Base-by-base conservation (phyloP, 2,888 invertebrate species). In the Epinotia ramella region DNA sequence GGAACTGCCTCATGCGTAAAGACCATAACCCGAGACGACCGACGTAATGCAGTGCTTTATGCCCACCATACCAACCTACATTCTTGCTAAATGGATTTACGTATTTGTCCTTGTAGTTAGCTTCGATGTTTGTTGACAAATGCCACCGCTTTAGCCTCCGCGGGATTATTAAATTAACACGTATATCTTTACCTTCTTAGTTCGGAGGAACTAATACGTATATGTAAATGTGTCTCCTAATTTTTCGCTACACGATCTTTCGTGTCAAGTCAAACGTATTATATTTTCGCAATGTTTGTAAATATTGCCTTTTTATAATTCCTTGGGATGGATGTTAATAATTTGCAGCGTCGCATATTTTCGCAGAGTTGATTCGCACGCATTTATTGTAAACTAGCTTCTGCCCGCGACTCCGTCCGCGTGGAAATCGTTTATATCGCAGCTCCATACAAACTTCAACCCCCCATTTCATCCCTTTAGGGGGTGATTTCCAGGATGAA, bases 1-100 rank as follows among this genome's bases (percentile, higher is more conserved):
- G 90, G 93, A 93, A 92, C 83, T 85, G 87, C 88, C 87, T 87
- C 86, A 86, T 87, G 84, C 84, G 83, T 86, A 83, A 85, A 86
- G 78, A 81, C 67, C 74, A 73, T 74, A 77, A 79, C 76, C 78
- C 77, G 76, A 74, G 73, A 67, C 77, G 73, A 69, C 73, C 73
- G 77, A 40, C n/a, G 44, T 79, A 77, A 70, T 77, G 67, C 73
- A 70, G 79, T 80, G 77, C 79, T 75, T 74, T 79, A 80, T 78
- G 78, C 59, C 44, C 49, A 33, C 46, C 66, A 7, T 56, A n/a
- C 11, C 66, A 73, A 73, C 63, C 67, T 68, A 67, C 33, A 67
- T 68, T 49, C 53, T 71, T 44, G 65, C 40, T 70, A 75, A 70
- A 49, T 70, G 65, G 28, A 53, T 70, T 24, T 59, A 59, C 70